A percentile compares a stretch with the other conserved stretches of the same genome.
Conservation (phyloP, 2,888 invertebrate genomes). For the Tiliacea aurago region DNA sequence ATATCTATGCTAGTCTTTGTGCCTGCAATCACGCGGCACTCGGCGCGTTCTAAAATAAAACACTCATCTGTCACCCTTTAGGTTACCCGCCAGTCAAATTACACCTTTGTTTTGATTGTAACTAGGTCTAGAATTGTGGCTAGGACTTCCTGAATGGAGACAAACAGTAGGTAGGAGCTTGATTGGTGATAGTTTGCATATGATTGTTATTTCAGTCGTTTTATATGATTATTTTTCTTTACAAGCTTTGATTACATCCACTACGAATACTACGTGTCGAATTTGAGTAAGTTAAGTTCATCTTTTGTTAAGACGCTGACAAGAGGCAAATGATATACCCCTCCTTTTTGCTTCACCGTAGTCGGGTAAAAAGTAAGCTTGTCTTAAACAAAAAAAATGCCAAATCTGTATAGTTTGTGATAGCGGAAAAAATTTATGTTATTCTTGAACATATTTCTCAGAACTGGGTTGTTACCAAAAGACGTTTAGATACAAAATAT, state of each 20-base stretch:
- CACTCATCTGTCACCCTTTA: conserved; percentile 43
- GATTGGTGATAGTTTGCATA: not conserved
- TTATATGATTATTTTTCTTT: not conserved
- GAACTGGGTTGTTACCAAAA: no score
- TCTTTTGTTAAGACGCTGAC: no score
- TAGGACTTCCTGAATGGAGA: not conserved
- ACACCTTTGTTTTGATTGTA: conserved; percentile 7
- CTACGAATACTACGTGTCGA: not conserved
- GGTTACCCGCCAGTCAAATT: conserved; percentile 10
- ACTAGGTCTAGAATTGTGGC: not conserved
- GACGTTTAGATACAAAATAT: no score
- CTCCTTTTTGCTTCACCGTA: no score
- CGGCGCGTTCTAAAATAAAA: conserved; percentile 50
- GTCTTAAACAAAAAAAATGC: no score
- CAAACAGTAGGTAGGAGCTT: not conserved
- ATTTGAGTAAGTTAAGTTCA: not conserved
- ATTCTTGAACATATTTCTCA: no score
- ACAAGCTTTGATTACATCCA: not conserved
- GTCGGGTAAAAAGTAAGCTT: no score
- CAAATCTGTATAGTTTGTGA: no score
- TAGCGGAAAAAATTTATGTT: no score
- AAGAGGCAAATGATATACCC: no score
- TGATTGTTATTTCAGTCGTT: not conserved
- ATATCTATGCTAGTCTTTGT: conserved; percentile 47
- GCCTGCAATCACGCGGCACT: conserved; percentile 43